Percentiles rank a stretch among this genome's conserved stretches.
Evolutionary conservation across 2,113 vertebrate genomes (phyloP).

Genomic region (Prochilodus magdalenae): DNA sequence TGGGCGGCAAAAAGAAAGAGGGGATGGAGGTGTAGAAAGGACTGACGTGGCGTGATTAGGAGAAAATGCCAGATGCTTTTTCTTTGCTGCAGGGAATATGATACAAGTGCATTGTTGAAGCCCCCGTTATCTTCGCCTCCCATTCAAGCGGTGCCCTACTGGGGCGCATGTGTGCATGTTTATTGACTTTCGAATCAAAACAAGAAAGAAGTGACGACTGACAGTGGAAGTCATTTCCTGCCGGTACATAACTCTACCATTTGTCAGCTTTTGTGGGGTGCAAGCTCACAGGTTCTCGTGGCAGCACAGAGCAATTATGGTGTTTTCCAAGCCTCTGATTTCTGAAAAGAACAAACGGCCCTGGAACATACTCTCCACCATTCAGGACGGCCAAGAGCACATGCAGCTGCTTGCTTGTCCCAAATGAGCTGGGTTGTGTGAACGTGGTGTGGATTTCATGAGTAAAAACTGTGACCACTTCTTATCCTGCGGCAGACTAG

Average conservation of each 20-base stretch:
- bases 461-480: not conserved
- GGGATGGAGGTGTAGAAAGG: constrained; percentile 31
- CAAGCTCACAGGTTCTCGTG: constrained; percentile 25
- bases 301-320: constrained; percentile 9
- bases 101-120: constrained; percentile 51
- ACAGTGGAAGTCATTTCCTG: constrained; percentile 36
- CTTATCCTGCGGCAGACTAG: not conserved
- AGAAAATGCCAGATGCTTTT: constrained; percentile 20
- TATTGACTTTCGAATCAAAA: constrained; percentile 36
- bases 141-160: constrained; percentile 15
- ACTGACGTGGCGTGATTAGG: constrained; percentile 52
- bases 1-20: constrained; percentile 17
- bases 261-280: constrained; percentile 28
- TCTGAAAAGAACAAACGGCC: constrained; percentile 9
- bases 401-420: constrained; percentile 8
- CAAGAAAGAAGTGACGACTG: constrained; percentile 44
- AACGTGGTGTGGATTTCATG: not conserved
- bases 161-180: constrained; percentile 22
- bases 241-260: constrained; percentile 12
- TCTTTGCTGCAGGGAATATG: constrained; percentile 21
- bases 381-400: not conserved
- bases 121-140: constrained; percentile 49
- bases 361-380: not conserved
- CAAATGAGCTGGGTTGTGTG: not conserved
- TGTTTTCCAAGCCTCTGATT: constrained; percentile 27